Conservation (phyloP, 2,888 invertebrate species). For the Cosmorhoe ocellata region DNA sequence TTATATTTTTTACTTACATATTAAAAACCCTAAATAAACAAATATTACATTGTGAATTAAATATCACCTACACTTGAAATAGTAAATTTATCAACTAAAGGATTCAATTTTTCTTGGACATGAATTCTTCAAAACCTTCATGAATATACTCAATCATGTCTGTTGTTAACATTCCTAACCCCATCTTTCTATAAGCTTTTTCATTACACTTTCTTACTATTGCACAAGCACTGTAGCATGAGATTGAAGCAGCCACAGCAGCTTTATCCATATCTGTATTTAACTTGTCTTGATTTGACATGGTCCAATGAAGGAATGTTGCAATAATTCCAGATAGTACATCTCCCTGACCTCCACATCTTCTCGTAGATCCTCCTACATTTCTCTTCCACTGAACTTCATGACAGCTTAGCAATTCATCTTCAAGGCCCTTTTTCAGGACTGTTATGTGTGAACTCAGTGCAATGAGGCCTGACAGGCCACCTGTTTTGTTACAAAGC, state of each 20-base stretch:
- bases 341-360: slow-evolving; percentile 99
- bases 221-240: slow-evolving; percentile 91
- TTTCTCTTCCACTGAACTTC: slow-evolving; percentile 79
- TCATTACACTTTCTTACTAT: slow-evolving; percentile 91
- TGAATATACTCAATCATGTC: slow-evolving; percentile 95
- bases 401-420: slow-evolving; percentile 83
- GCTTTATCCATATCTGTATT: slow-evolving; percentile 51
- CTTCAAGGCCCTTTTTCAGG: slow-evolving; percentile 89
- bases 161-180: slow-evolving; percentile 92
- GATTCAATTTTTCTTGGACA: slow-evolving; percentile 46
- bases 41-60: no score
- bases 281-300: slow-evolving; percentile 55
- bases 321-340: slow-evolving; percentile 93
- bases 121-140: slow-evolving; percentile 84
- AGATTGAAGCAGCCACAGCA: slow-evolving; percentile 84
- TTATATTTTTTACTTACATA: no score
- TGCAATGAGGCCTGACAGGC: slow-evolving; percentile 69
- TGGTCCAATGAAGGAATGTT: slow-evolving; percentile 92
- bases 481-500: slow-evolving; percentile 84
- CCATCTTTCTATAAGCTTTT: slow-evolving; percentile 88
- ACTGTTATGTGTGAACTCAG: slow-evolving; percentile 84
- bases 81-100: background rate
- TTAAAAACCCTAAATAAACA: no score
- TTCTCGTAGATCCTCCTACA: slow-evolving; percentile 90
- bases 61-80: no score